A percentile compares a stretch with the other conserved stretches of the same genome.
Conservation (phyloP, 2,888 invertebrate genomes). For the Spilarctia lutea region DNA sequence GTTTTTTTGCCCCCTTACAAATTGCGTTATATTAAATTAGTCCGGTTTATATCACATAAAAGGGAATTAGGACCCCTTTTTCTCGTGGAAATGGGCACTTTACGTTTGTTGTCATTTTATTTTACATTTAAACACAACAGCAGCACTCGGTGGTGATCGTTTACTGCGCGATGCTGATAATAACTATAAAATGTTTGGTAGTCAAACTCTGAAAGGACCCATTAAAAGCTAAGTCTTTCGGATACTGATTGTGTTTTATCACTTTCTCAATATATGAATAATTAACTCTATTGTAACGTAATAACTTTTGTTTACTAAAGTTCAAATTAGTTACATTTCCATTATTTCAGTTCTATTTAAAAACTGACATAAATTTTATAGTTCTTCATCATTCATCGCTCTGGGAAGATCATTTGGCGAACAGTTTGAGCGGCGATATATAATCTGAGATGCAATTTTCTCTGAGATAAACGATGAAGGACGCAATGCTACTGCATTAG, state of each 20-base stretch:
- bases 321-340: constrained; percentile 13
- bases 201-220: constrained; percentile 41
- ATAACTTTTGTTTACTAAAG: constrained; percentile 19
- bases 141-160: constrained; percentile 33
- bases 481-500: constrained; percentile 59
- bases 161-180: constrained; percentile 50
- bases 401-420: constrained; percentile 18
- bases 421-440: constrained; percentile 1
- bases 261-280: constrained; percentile 46
- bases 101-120: constrained; percentile 42
- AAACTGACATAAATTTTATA: constrained; percentile 14
- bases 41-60: constrained; percentile 4
- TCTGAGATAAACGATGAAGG: constrained; percentile 60
- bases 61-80: background rate
- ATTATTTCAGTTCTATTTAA: constrained; percentile 5
- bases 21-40: constrained; percentile 9
- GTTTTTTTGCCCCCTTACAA: background rate
- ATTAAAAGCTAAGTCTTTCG: constrained; percentile 41
- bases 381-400: constrained; percentile 23
- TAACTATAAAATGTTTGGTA: constrained; percentile 49
- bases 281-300: constrained; percentile 29
- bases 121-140: constrained; percentile 39
- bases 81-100: constrained; percentile 1
- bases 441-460: constrained; percentile 45
- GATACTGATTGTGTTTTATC: constrained; percentile 42